Percentiles rank a stretch among this genome's conserved stretches.
Conservation (phyloP, 2,797 vertebrate species). For the Hipposideros larvatus region DNA sequence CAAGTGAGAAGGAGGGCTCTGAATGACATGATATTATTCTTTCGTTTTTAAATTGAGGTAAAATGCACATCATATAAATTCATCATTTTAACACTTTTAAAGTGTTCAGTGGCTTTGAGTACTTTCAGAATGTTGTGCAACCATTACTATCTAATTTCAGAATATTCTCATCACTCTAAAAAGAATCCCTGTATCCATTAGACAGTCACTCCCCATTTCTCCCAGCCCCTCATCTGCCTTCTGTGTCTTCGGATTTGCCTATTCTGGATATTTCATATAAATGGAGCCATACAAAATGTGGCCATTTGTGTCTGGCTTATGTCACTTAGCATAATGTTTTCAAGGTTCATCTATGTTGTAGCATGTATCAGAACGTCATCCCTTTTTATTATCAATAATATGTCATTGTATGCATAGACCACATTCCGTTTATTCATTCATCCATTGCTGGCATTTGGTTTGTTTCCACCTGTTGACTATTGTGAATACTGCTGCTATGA, state of each 20-base stretch:
- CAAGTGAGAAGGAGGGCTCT: neutral
- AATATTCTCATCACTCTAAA: neutral
- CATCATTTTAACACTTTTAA: slow-evolving; percentile 9
- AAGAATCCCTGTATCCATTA: neutral
- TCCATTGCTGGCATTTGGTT: neutral
- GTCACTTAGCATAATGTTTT: slow-evolving; percentile 50
- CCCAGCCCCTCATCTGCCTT: neutral
- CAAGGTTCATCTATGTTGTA: slow-evolving; percentile 39
- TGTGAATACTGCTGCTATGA: slow-evolving; percentile 42
- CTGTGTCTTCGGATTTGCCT: neutral
- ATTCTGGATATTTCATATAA: slow-evolving; percentile 3
- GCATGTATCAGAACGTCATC: neutral
- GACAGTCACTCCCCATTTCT: neutral
- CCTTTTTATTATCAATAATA: neutral
- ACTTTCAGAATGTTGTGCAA: slow-evolving; percentile 1
- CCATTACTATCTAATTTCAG: neutral
- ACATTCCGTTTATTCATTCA: slow-evolving; percentile 40
- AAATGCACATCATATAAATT: slow-evolving; percentile 40
- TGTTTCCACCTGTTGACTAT: slow-evolving; percentile 13
- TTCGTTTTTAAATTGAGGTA: neutral
- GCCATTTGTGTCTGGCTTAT: slow-evolving; percentile 20
- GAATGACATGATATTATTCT: neutral
- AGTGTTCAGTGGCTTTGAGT: slow-evolving; percentile 5
- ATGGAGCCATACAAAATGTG: neutral
- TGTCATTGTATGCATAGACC: neutral